Conservation (phyloP, 2,113 vertebrate species). For the Daphoenositta chrysoptera region DNA sequence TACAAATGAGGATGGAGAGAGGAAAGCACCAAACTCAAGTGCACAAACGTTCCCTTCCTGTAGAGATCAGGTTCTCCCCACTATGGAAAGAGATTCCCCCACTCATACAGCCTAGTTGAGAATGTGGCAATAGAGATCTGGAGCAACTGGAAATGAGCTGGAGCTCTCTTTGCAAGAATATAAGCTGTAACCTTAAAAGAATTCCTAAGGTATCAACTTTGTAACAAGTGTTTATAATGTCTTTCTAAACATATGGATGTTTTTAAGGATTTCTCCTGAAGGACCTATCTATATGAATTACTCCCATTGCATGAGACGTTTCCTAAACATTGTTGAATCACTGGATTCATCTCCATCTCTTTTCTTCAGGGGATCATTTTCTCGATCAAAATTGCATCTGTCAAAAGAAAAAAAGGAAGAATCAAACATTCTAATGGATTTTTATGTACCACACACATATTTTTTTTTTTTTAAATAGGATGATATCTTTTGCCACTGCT, state of each 20-base stretch:
- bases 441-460: not conserved
- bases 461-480: not conserved
- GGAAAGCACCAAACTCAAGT: not conserved
- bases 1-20: not conserved
- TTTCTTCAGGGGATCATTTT: slow-evolving; percentile 15
- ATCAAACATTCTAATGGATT: not conserved
- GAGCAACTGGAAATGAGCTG: not conserved
- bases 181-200: not conserved
- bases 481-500: not conserved
- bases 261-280: slow-evolving; percentile 16
- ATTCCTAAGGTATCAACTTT: not conserved
- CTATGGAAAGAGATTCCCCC: not conserved
- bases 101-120: not conserved
- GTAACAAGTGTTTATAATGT: not conserved
- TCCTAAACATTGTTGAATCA: slow-evolving; percentile 11
- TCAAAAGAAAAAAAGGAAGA: not conserved
- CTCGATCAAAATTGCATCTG: not conserved
- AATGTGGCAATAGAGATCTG: not conserved
- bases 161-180: not conserved
- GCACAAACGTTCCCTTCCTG: not conserved
- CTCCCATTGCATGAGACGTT: slow-evolving; percentile 1
- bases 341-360: not conserved
- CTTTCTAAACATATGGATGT: slow-evolving; percentile 23
- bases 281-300: slow-evolving; percentile 19
- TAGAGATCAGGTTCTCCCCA: not conserved